These are phyloP conservation scores for Botrylloides violaceus DNA, from an alignment of 23 tunicate genomes.

Conservation along the genomic window DNA sequence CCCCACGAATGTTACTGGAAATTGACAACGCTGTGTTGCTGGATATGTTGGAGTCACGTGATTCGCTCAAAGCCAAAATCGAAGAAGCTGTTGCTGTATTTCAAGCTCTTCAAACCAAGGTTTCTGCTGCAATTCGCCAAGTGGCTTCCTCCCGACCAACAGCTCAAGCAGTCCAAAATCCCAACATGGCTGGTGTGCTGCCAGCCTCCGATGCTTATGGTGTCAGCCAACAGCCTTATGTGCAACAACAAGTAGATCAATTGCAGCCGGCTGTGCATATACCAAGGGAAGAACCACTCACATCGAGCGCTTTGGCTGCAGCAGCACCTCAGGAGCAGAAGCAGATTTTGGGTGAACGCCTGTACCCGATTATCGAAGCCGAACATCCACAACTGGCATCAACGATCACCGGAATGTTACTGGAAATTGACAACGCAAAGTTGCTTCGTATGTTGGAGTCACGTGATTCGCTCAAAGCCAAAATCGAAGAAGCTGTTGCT, in stretches of 20 bases:
- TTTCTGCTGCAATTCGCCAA: slow-evolving; percentile 15
- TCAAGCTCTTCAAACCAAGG: slow-evolving; percentile 66
- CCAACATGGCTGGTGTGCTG: too few species aligned
- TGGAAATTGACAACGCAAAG: slow-evolving; percentile 97
- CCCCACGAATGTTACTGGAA: slow-evolving; percentile 96
- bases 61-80: slow-evolving; percentile 84
- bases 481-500: slow-evolving; percentile 95
- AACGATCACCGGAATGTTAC: slow-evolving; percentile 98
- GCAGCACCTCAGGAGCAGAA: slow-evolving; percentile 98
- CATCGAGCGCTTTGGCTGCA: slow-evolving; percentile 83
- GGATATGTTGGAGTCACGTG: slow-evolving; percentile 91
- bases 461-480: slow-evolving; percentile 80
- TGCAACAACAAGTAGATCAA: slow-evolving; percentile 20
- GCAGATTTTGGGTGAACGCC: slow-evolving; percentile 87
- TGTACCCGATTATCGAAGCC: slow-evolving; percentile 61
- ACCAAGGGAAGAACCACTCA: slow-evolving; percentile 90
- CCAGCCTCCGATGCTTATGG: too few species aligned
- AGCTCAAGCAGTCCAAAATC: too few species aligned
- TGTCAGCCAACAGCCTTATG: slow-evolving; percentile 42
- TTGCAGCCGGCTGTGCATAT: slow-evolving; percentile 78
- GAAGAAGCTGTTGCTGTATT: slow-evolving; percentile 95
- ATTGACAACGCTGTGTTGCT: slow-evolving; percentile 96
- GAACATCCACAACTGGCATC: slow-evolving; percentile 81
- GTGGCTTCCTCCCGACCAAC: background rate
- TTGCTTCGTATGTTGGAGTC: slow-evolving; percentile 92